Percentiles rank a stretch among this genome's conserved stretches.
These are phyloP conservation scores for Calyptommatus sinebrachiatus DNA, from an alignment of 2,113 vertebrate species.

Conservation along the genomic window DNA sequence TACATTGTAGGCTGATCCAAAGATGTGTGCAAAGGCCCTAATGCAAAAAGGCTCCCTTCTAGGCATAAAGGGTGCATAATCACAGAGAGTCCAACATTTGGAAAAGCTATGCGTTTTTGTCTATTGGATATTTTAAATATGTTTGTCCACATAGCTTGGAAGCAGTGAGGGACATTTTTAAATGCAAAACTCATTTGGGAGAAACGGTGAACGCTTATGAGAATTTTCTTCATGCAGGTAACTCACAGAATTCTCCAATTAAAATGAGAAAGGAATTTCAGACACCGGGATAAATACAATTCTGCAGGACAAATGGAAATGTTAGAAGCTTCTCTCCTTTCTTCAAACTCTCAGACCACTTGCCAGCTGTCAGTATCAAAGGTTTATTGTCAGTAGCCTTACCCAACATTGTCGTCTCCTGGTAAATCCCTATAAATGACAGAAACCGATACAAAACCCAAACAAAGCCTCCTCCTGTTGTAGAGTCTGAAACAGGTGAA, in stretches of 20 bases:
- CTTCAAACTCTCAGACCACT: neutral
- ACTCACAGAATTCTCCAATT: neutral
- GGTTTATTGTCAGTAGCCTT: neutral
- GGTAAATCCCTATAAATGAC: slow-evolving; percentile 25
- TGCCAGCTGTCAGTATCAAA: neutral
- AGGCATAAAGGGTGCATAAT: neutral
- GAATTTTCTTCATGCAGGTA: neutral
- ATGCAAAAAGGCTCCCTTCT: neutral
- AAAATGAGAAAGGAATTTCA: neutral
- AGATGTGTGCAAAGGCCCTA: too few relatives aligned
- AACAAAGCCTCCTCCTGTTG: neutral
- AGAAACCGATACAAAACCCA: neutral
- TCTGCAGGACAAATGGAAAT: neutral
- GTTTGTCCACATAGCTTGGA: neutral
- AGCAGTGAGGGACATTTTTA: neutral
- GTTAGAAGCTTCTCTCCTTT: neutral
- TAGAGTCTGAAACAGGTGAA: slow-evolving; percentile 3
- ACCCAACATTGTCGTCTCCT: neutral
- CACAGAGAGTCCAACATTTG: neutral
- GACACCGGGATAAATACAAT: neutral
- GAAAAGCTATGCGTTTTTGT: neutral
- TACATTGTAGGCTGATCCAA: too few relatives aligned
- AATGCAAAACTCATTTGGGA: neutral
- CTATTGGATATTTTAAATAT: neutral
- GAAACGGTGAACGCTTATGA: neutral